Evolutionary conservation across 2,797 vertebrate species (phyloP).

Genomic region (Poeciliopsis gracilis): DNA sequence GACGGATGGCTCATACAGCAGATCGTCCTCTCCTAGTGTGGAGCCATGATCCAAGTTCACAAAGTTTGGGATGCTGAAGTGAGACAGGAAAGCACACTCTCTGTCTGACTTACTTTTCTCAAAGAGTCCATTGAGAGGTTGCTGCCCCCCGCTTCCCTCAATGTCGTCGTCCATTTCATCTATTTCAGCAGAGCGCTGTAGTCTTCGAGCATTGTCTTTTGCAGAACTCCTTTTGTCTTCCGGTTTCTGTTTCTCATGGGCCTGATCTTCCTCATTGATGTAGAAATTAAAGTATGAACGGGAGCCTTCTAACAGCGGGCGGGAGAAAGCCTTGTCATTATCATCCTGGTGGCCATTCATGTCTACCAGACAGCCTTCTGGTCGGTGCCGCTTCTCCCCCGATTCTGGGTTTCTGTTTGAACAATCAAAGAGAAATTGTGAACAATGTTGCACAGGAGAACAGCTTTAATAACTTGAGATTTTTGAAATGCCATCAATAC

Average conservation of each 20-base stretch:
- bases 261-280: conserved; percentile 83
- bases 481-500: not conserved
- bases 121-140: conserved; percentile 49
- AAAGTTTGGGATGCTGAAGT: conserved; percentile 92
- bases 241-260: conserved; percentile 53
- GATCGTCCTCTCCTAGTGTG: conserved; percentile 84
- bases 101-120: conserved; percentile 64
- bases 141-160: conserved; percentile 29
- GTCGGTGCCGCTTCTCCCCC: conserved; percentile 80
- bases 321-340: conserved; percentile 81
- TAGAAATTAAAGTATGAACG: conserved; percentile 88
- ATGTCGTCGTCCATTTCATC: conserved; percentile 48
- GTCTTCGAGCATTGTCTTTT: conserved; percentile 2
- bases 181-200: conserved; percentile 23
- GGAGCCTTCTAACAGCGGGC: conserved; percentile 78
- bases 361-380: conserved; percentile 84
- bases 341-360: conserved; percentile 66
- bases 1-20: conserved; percentile 83
- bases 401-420: conserved; percentile 82
- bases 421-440: conserved; percentile 4
- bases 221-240: conserved; percentile 30
- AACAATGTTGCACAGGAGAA: not conserved
- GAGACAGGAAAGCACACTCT: conserved; percentile 78
- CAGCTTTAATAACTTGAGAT: not conserved
- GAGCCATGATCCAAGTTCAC: conserved; percentile 88